These are phyloP conservation scores for Pocillopora grandis DNA, from an alignment of 92 coral and sea anemone species.

Conservation along the genomic window DNA sequence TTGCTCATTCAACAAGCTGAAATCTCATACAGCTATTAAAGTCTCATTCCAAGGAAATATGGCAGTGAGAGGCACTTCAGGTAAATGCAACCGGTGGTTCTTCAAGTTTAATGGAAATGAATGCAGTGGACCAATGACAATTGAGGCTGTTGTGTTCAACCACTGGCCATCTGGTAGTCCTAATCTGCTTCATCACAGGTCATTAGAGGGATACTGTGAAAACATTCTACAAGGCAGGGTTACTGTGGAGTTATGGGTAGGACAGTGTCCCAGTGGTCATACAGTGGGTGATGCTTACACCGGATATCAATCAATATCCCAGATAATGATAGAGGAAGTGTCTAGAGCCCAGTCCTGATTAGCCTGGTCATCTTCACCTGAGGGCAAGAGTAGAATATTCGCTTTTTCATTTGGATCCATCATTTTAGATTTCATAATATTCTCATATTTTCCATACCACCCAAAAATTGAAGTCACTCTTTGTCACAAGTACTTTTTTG, in stretches of 20 bases:
- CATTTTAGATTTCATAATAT: too few relatives aligned
- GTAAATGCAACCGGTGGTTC: neutral
- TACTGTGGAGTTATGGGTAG: neutral
- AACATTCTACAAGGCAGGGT: too few relatives aligned
- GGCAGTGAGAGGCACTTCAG: neutral
- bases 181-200: neutral
- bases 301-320: neutral
- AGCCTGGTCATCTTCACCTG: rapidly evolving
- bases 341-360: neutral
- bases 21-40: neutral
- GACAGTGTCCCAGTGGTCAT: neutral
- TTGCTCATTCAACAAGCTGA: neutral
- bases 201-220: neutral
- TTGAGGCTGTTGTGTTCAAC: neutral
- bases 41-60: neutral
- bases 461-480: too few relatives aligned
- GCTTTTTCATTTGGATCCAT: too few relatives aligned
- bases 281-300: neutral
- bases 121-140: neutral
- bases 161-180: neutral
- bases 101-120: neutral
- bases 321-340: neutral
- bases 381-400: too few relatives aligned
- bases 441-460: too few relatives aligned
- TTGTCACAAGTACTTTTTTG: too few relatives aligned